phyloP scores from a whole-genome alignment of 2,888 invertebrate species.

The Spialia ferax region DNA sequence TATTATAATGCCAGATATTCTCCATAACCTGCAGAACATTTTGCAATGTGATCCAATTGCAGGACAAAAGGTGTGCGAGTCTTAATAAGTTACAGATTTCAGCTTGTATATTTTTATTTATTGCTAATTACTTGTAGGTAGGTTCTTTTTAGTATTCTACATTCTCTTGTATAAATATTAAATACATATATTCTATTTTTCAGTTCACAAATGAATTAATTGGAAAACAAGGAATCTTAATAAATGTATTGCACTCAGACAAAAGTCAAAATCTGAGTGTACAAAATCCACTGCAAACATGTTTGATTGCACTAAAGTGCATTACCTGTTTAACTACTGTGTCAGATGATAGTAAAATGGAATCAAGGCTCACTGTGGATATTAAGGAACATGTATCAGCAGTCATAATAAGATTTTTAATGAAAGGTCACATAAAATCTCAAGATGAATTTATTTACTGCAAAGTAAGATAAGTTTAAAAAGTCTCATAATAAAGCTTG shows the following conservation, averaged over 20 bases:
- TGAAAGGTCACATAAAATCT: conserved; percentile 62
- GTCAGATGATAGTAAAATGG: conserved; percentile 59
- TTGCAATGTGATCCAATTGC: conserved; percentile 62
- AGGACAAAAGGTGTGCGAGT: conserved; percentile 60
- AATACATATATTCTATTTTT: conserved; percentile 44
- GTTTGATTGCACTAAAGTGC: conserved; percentile 69
- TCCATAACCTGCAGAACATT: conserved; percentile 75
- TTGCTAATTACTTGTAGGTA: no score
- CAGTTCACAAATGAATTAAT: conserved; percentile 73
- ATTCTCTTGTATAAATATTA: no score
- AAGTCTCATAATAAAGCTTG: no score
- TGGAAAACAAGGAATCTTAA: conserved; percentile 67
- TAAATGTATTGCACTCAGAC: conserved; percentile 62
- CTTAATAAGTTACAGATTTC: neutral
- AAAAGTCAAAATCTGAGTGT: conserved; percentile 50
- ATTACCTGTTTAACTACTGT: conserved; percentile 59
- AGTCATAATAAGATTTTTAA: conserved; percentile 70
- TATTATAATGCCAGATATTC: conserved; percentile 72
- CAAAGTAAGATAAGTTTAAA: conserved; percentile 60
- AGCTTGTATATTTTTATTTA: no score
- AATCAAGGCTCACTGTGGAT: conserved; percentile 52
- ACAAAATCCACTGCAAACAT: conserved; percentile 65
- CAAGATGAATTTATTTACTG: conserved; percentile 79
- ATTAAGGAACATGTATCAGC: conserved; percentile 68
- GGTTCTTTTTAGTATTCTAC: no score